Evolutionary conservation across 2,113 vertebrate genomes (phyloP), one percentile per base, ranked within the genome.

Genomic region (Daphoenositta chrysoptera): DNA sequence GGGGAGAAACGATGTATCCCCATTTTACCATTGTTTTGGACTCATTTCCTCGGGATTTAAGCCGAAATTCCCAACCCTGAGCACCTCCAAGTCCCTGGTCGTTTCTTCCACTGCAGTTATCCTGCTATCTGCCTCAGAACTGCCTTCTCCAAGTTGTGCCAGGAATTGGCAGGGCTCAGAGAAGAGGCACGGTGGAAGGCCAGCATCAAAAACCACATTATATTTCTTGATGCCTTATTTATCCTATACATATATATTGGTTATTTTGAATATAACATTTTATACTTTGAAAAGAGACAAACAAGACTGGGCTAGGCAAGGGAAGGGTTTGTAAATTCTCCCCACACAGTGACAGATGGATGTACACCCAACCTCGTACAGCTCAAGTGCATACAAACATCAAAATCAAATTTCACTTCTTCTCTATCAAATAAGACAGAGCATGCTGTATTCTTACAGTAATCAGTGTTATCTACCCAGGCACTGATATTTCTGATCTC

Each of bases 371-470:
- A 31, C 56, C 69, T 81, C 0, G 0, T 71, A 48, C 65, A 83
- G 66, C 80, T 28, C 0, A 0, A 91, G 48, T 13, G 24, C 45
- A 10, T 28, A 69, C 79, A 96, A 83, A 83, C 91, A 72, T 61
- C 83, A 91, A 93, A 95, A 88, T 90, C 79, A 87, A 92, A 96
- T 94, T 88, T 70, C 42, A 78, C 94, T 92, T 90, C 30, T 90
- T 54, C 63, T 89, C 72, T 71, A 87, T 92, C 83, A 48, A 92
- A 92, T 87, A 75, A 95, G 89, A 75, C 76, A 81, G 68, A 89
- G 42, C 57, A 60, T 63, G 40, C 73, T 75, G 47, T 88, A 70
- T 64, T 71, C 80, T 86, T 39, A 1, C 10, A 75, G 60, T 39
- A 92, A 97, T 90, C 79, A 90, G 27, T 33, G 47, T 88, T 88